These are phyloP conservation scores for Notothenia rossii DNA, from an alignment of 2,113 vertebrate genomes.

Conservation along the genomic window DNA sequence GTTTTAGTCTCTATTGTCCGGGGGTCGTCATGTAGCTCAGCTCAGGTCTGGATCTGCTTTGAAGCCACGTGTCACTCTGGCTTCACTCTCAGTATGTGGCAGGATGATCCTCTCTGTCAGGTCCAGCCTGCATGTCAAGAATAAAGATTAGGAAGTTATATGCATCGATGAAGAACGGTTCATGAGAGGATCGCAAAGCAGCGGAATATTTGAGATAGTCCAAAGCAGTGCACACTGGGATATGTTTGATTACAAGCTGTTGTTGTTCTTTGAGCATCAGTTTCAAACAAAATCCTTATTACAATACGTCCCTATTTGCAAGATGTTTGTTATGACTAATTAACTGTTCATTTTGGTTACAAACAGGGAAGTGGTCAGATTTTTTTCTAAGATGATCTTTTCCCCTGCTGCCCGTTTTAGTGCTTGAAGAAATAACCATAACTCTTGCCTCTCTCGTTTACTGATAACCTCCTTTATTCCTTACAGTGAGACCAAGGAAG, in stretches of 20 bases:
- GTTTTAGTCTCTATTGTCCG: constrained; percentile 60
- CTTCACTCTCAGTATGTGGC: constrained; percentile 75
- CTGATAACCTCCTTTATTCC: background rate
- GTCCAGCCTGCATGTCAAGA: constrained; percentile 24
- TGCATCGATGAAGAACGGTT: background rate
- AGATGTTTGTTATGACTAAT: no score
- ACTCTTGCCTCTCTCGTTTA: no score
- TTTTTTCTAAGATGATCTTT: no score
- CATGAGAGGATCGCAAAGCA: background rate
- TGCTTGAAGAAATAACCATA: no score
- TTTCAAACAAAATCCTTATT: no score
- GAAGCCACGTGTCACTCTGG: constrained; percentile 59
- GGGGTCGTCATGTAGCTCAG: constrained; percentile 44
- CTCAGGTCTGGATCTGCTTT: constrained; percentile 58
- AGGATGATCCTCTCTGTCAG: constrained; percentile 69
- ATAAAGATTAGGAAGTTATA: constrained; percentile 29
- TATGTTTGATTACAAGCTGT: background rate
- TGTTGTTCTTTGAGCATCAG: no score
- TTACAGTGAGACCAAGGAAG: constrained; percentile 92
- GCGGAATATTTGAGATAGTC: background rate
- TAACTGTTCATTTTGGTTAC: background rate
- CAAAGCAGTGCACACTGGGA: background rate
- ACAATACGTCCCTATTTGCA: no score
- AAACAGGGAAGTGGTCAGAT: no score
- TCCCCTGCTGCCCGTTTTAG: background rate